A percentile compares a stretch with the other conserved stretches of the same genome.
Conservation (phyloP, 2,113 vertebrate genomes). For the Lepisosteus oculatus region DNA sequence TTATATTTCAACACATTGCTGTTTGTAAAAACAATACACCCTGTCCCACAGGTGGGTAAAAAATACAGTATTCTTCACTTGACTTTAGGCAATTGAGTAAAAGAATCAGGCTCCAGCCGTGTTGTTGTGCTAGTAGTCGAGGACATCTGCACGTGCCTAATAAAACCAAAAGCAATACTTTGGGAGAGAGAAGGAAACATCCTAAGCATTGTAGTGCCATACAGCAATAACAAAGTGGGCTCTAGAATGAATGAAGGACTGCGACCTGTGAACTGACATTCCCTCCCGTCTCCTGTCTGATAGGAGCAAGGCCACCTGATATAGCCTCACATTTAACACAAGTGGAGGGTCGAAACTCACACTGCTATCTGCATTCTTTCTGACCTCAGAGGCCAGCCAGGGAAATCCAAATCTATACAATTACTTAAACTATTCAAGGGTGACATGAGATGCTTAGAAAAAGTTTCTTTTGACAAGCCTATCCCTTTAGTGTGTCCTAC, state of each 20-base stretch:
- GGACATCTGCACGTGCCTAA: conserved; percentile 24
- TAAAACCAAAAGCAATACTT: conserved; percentile 33
- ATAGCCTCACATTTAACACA: conserved; percentile 26
- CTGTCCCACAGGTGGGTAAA: no score
- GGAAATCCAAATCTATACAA: no score
- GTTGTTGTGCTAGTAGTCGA: conserved; percentile 19
- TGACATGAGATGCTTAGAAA: neutral
- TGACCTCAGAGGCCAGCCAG: no score
- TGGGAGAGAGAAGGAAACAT: conserved; percentile 22
- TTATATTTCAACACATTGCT: no score
- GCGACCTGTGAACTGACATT: conserved; percentile 32
- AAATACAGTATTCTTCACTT: no score
- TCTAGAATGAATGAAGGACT: conserved; percentile 34
- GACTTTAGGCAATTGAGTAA: no score
- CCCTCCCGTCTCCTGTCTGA: conserved; percentile 6
- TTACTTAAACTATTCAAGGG: no score
- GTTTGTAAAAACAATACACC: no score
- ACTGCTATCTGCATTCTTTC: no score
- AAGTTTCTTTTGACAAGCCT: no score
- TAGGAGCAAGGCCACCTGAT: conserved; percentile 18
- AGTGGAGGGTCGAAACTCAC: no score
- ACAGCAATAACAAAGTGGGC: neutral
- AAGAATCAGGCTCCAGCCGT: neutral
- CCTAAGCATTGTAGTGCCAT: neutral
- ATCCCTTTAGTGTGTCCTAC: no score